These are phyloP conservation scores for Amazona vittata DNA, from an alignment of 2,113 vertebrate genomes.

Conservation along the genomic window DNA sequence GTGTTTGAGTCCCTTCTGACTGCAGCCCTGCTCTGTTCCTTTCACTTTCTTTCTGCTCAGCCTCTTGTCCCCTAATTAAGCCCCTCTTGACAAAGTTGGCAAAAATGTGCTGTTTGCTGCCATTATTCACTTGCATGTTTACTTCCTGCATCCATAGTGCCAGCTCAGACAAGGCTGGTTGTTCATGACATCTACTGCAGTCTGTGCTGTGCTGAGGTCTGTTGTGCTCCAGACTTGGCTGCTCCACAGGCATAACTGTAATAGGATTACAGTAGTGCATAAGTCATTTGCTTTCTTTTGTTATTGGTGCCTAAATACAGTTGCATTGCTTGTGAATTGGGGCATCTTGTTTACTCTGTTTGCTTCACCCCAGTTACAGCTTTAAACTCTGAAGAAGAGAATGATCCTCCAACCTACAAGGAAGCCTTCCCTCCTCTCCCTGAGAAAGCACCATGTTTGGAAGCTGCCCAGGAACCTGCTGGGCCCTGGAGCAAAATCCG, in stretches of 20 bases:
- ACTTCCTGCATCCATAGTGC: background rate
- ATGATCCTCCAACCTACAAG: constrained; percentile 95
- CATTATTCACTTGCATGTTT: background rate
- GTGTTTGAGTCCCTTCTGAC: background rate
- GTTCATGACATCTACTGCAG: background rate
- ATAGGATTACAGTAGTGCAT: background rate
- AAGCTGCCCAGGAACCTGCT: constrained; percentile 85
- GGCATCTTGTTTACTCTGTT: background rate
- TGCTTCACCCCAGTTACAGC: constrained; percentile 76
- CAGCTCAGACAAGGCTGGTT: background rate
- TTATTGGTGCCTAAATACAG: background rate
- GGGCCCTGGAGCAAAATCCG: constrained; percentile 96
- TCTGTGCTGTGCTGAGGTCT: background rate
- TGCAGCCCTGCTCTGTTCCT: background rate
- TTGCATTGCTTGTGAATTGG: background rate
- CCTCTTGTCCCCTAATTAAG: background rate
- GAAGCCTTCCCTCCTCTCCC: constrained; percentile 98
- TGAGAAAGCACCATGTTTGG: constrained; percentile 90
- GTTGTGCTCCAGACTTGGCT: background rate
- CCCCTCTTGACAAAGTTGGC: background rate
- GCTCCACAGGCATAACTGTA: background rate
- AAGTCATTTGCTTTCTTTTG: background rate
- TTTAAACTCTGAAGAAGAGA: constrained; percentile 90
- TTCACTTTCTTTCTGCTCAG: background rate
- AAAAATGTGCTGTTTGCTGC: background rate